Base-by-base conservation (phyloP, 2,888 invertebrate species). In the Drosophila limbata region DNA sequence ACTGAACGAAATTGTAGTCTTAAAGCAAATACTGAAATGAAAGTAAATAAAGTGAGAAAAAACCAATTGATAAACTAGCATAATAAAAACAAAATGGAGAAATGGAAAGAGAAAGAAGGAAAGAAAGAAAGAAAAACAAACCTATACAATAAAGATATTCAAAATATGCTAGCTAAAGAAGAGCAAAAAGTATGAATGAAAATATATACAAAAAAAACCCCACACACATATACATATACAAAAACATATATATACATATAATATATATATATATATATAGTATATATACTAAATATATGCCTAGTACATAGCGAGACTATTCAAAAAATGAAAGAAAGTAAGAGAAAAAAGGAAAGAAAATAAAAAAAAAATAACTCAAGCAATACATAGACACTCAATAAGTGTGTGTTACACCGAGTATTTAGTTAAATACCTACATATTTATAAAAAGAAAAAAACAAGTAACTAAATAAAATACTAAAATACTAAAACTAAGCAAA, bases 351-450 rank as follows among this genome's bases (percentile, higher is more conserved):
- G 45, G 55, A 74, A 77, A 48, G 51, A 4, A 56, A 68, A 6
- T 25, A 61, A 69, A 28, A 51, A 68, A 71, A 68, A 71, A 69
- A 67, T 61, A 73, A 79, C 88, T 83, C 83, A 84, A 84, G 88
- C 88, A 84, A 84, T 88, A 84, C 84, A 88, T 84, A 85, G 85
- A 84, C 83, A 84, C 88, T 84, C 85, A 78, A 73, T 82, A 83
- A 72, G 73, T 85, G 85, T 81, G 84, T 81, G 84, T 79, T 84
- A 87, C 83, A 82, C 80, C 80, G 73, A 85, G 70, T 82, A 81
- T 81, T 79, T 81, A 85, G 84, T 74, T 76, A 83, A 79, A 50
- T 78, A 73, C 55, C 56, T 68, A 81, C 45, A 52, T 48, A 50
- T 45, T 28, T 25, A 25, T 25, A 25, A 25, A 25, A 25, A 25